Base-by-base conservation (phyloP, 2,113 vertebrate genomes). In the Laticauda laticaudata region DNA sequence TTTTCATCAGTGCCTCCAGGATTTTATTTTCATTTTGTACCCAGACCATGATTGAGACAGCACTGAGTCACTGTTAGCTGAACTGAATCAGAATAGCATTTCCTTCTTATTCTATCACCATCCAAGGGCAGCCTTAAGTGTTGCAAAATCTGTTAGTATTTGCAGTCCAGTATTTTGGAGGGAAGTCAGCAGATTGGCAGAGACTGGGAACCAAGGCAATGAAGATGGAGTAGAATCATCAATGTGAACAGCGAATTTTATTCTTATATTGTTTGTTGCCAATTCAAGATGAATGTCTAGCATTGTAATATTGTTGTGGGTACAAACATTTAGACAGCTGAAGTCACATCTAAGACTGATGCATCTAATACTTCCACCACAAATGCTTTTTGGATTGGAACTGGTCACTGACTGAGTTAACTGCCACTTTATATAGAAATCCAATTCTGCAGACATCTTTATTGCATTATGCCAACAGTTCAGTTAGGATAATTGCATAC, bases 401-500 rank as follows among this genome's bases (percentile, higher is more conserved):
- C 91, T 92, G 75, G 92, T 89, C 95, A 94, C 86, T 91, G 51
- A 92, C 94, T 93, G 75, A 59, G 91, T 89, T 97, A 96, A 96
- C 92, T 96, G 94, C 94, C 87, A 64, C 93, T 87, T 92, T 95
- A 96, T 95, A 94, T 81, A 94, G 90, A 93, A 96, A 94, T 86
- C 91, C 75, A 88, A 93, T 93, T 96, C 96, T 96, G 94, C 88
- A 96, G 95, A 95, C 94, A 94, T 91, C 5, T 56, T 96, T 96
- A 97, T 96, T 95, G 88, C 93, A 97, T 98, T 97, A 97, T 86
- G 91, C 96, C 94, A 95, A 94, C 95, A 96, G 95, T 97, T 97
- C 97, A 97, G 97, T 97, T 97, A 96, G 97, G 29, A 88, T 98
- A 97, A 98, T 97, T 97, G 96, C 96, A 96, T 92, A 96, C 95